Conservation (phyloP, 2,797 vertebrate species). For the Ctenochaetus hawaiiensis region DNA sequence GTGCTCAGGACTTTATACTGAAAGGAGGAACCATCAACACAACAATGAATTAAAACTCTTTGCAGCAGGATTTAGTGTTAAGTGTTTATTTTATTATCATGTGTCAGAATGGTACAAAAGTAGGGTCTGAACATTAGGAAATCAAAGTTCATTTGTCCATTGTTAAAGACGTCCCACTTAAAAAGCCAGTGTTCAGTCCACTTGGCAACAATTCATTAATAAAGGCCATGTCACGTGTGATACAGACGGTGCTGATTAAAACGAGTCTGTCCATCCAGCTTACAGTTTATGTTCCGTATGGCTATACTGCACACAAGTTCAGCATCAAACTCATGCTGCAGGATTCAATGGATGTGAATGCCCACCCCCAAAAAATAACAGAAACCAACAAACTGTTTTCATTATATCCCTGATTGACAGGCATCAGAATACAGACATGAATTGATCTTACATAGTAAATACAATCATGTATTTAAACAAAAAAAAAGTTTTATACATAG, state of each 20-base stretch:
- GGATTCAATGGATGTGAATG: constrained; percentile 22
- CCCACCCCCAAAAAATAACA: neutral
- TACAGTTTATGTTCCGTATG: constrained; percentile 30
- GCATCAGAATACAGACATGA: constrained; percentile 47
- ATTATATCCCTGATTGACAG: constrained; percentile 54
- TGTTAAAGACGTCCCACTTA: constrained; percentile 55
- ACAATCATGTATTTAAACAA: constrained; percentile 49
- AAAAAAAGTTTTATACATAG: constrained; percentile 25
- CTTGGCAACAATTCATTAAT: constrained; percentile 60
- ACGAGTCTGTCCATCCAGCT: constrained; percentile 34
- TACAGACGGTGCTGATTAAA: constrained; percentile 43
- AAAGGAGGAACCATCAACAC: neutral
- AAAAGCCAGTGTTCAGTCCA: constrained; percentile 62
- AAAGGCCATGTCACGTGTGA: constrained; percentile 57
- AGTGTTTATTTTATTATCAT: constrained; percentile 73
- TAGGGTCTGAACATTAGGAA: constrained; percentile 64
- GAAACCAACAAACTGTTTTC: constrained; percentile 10
- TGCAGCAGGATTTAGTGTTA: constrained; percentile 48
- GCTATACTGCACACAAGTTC: constrained; percentile 44
- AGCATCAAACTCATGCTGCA: constrained; percentile 36
- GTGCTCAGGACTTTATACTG: neutral
- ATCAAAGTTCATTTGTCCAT: constrained; percentile 58
- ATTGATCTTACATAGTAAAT: constrained; percentile 41
- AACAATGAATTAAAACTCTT: constrained; percentile 13
- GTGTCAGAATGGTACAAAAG: constrained; percentile 79